Conservation (phyloP, 2,797 vertebrate genomes). For the Prunella strophiata region DNA sequence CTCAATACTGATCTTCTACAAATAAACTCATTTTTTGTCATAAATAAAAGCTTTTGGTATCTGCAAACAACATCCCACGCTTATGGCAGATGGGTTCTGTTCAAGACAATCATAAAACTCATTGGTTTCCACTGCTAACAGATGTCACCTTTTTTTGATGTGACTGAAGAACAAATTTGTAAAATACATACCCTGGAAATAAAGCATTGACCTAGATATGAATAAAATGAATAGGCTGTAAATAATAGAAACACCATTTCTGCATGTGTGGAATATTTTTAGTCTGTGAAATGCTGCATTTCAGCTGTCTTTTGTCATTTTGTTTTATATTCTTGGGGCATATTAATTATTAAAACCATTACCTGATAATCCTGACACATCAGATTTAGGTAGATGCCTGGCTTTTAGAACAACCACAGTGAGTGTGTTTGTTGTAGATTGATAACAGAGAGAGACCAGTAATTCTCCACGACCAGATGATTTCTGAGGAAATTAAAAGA, state of each 20-base stretch:
- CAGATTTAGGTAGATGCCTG: constrained; percentile 92
- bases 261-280: neutral
- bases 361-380: constrained; percentile 94
- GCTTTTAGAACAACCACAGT: constrained; percentile 98
- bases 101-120: constrained; percentile 7
- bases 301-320: neutral
- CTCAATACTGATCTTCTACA: neutral
- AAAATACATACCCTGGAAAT: neutral
- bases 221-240: neutral
- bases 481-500: constrained; percentile 80
- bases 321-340: neutral
- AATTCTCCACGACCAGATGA: constrained; percentile 91
- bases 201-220: neutral
- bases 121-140: neutral
- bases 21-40: neutral
- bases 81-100: neutral
- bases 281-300: neutral
- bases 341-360: constrained; percentile 43
- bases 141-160: neutral
- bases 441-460: constrained; percentile 95
- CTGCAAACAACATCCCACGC: neutral
- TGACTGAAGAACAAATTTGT: neutral
- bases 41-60: neutral
- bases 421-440: constrained; percentile 95
- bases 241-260: neutral